These are phyloP conservation scores for Melanotaenia trifasciata DNA, from an alignment of 2,797 vertebrate genomes.

Conservation along the genomic window DNA sequence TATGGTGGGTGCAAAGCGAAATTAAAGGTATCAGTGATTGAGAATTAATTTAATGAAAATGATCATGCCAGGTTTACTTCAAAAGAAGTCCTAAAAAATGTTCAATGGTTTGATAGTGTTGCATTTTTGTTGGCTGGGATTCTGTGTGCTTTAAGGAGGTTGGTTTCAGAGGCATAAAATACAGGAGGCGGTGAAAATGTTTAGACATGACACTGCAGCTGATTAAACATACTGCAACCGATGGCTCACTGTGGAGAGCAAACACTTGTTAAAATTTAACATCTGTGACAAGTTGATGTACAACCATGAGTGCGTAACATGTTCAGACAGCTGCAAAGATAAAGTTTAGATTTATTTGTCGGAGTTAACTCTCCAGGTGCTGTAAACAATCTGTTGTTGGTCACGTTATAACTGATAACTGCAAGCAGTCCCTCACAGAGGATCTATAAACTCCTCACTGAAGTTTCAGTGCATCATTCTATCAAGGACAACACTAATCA, in stretches of 20 bases:
- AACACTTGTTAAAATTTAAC: background rate
- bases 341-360: background rate
- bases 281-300: background rate
- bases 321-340: background rate
- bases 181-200: background rate
- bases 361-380: background rate
- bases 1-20: background rate
- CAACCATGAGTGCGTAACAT: background rate
- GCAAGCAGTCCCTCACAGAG: background rate
- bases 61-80: background rate
- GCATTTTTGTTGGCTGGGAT: background rate
- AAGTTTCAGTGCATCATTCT: background rate
- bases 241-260: background rate
- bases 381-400: background rate
- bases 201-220: background rate
- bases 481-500: background rate
- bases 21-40: background rate
- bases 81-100: background rate
- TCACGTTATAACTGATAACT: background rate
- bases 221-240: background rate
- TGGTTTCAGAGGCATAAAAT: background rate
- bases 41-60: background rate
- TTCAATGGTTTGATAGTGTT: background rate
- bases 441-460: background rate
- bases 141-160: background rate